Evolutionary conservation across 2,113 vertebrate genomes (phyloP).

Genomic region (Pelusios castaneus): DNA sequence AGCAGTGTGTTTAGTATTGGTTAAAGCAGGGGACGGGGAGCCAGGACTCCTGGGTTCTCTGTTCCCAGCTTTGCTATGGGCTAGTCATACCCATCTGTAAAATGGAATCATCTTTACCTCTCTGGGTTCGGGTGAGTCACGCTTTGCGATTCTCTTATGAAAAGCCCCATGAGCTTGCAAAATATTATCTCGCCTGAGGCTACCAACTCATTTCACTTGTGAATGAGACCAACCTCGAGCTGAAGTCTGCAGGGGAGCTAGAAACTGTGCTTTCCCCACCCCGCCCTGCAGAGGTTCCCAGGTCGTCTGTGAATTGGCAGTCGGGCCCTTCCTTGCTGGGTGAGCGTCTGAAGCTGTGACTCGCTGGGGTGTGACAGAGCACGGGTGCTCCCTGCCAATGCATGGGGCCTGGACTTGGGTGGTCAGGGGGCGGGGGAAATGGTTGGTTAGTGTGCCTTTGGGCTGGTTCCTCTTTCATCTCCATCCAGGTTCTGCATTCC

Average conservation of each 20-base stretch:
- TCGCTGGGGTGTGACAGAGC: background rate
- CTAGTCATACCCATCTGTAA: background rate
- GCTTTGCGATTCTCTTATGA: background rate
- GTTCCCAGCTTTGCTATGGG: background rate
- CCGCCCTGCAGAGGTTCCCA: background rate
- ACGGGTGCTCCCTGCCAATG: background rate
- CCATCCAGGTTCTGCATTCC: constrained; percentile 28
- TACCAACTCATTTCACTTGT: too few species aligned
- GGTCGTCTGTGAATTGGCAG: background rate
- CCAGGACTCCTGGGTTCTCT: background rate
- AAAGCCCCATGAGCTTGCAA: background rate
- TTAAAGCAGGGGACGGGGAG: too few species aligned
- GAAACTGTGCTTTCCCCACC: background rate
- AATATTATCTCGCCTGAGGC: background rate
- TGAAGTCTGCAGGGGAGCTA: background rate
- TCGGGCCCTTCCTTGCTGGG: background rate
- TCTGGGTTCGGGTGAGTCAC: background rate
- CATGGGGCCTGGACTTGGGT: background rate
- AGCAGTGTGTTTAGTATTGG: too few species aligned
- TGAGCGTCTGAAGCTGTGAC: background rate
- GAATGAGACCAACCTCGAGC: background rate
- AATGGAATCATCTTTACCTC: background rate
- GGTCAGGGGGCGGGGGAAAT: background rate
- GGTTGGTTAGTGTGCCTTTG: background rate
- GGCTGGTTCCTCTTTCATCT: constrained; percentile 52